Percentiles rank a stretch among this genome's conserved stretches.
Conservation (phyloP, 1,140 invertebrate species). For the Thaumatotibia leucotreta region DNA sequence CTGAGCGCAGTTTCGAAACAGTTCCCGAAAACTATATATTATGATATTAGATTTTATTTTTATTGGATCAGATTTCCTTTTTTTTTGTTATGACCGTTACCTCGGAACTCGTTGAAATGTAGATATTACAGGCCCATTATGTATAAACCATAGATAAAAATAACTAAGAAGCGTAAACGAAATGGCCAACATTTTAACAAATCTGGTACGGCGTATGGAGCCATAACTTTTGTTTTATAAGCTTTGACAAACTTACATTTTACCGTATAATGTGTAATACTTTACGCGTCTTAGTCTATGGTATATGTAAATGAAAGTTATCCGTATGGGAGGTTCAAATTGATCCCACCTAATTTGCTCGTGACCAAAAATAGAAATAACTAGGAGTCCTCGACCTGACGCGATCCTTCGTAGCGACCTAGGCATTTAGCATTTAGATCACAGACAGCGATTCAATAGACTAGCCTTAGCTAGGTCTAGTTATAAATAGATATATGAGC, state of each 20-base stretch:
- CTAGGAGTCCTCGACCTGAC: not conserved
- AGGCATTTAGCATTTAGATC: not conserved
- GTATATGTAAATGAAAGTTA: no score
- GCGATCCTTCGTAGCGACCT: not conserved
- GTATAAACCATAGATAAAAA: not conserved
- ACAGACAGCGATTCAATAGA: not conserved
- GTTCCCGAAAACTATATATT: no score
- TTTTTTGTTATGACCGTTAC: no score
- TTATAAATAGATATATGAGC: not conserved
- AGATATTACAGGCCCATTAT: not conserved
- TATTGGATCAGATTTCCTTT: not conserved
- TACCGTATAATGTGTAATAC: no score
- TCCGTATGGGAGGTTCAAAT: not conserved
- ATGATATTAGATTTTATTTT: not conserved
- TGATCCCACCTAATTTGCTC: not conserved
- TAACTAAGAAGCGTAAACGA: no score
- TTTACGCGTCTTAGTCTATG: no score
- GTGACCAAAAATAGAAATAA: not conserved
- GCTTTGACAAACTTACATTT: no score
- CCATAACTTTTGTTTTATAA: no score
- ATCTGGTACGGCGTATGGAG: no score
- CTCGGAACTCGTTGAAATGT: no score
- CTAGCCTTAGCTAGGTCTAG: constrained; percentile 1
- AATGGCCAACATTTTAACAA: no score
- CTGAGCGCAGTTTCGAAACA: not conserved